Evolutionary conservation across 2,797 vertebrate genomes (phyloP), one percentile per base, ranked within the genome.

Genomic region (Sarcophilus harrisii): DNA sequence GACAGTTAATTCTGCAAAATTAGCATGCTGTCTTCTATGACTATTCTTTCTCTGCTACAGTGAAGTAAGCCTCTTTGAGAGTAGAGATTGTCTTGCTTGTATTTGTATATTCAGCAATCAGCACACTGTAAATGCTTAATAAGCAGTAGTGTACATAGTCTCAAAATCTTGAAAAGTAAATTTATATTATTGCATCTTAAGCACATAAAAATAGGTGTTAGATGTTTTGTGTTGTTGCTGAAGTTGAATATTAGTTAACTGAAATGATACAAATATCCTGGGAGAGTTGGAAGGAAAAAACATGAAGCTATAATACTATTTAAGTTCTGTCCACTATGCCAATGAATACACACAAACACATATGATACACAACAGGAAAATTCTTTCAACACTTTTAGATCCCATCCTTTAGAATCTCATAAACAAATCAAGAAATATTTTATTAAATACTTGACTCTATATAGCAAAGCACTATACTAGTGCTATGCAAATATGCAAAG

Each of bases 261-360:
- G 38, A 73, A 73, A 73, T 66, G n/a, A 73, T 73, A 1, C 49
- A 91, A 93, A 57, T 81, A 93, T 60, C 59, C 11, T 73, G 66
- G n/a, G 18, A 73, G 62, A 94, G 12, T 12, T 93, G 54, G 93
- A 58, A 91, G 66, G 66, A 93, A 94, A 92, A 94, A 24, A 73
- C 24, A 92, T 62, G 57, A 87, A 24, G 90, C 57, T 28, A 38
- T 38, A 96, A 58, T 38, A 38, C 32, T 5, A 18, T 58, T 21
- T 93, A 62, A 29, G 21, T 90, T 89, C 45, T 32, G 16, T 73
- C 28, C 94, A 38, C n/a, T 73, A 73, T 49, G 49, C 49, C 90
- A 92, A 73, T 49, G 91, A 28, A 73, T 12, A 60, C 30, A 62
- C 60, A 62, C 45, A 87, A 30, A 24, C 21, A 96, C 93, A 58